Conservation (phyloP, 2,888 invertebrate genomes). For the Epiblema foenella region DNA sequence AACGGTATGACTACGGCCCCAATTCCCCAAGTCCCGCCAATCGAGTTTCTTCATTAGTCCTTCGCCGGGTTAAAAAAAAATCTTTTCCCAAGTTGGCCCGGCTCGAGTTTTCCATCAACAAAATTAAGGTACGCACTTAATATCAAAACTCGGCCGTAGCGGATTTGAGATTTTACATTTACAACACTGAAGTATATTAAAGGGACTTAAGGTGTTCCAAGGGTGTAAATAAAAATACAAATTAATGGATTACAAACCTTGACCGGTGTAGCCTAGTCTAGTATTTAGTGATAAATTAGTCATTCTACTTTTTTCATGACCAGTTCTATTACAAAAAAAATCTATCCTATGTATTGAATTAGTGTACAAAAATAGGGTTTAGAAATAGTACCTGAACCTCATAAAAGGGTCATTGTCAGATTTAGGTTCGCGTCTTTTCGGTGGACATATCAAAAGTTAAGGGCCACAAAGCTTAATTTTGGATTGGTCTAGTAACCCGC, state of each 20-base stretch:
- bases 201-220: conserved; percentile 1
- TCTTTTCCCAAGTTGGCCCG: conserved; percentile 72
- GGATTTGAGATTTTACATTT: conserved; percentile 81
- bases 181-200: conserved; percentile 62
- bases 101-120: conserved; percentile 81
- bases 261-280: too few relatives aligned
- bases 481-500: too few relatives aligned
- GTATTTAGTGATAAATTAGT: too few relatives aligned
- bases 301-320: too few relatives aligned
- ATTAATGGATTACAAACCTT: neutral
- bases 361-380: too few relatives aligned
- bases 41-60: conserved; percentile 80
- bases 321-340: too few relatives aligned
- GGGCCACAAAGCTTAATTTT: too few relatives aligned
- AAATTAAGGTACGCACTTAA: conserved; percentile 80
- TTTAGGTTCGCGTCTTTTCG: too few relatives aligned
- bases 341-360: too few relatives aligned
- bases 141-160: conserved; percentile 79
- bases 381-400: too few relatives aligned
- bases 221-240: neutral
- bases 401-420: too few relatives aligned
- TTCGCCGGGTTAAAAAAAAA: conserved; percentile 67
- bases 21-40: conserved; percentile 56
- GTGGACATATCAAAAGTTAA: too few relatives aligned
- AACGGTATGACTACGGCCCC: neutral